Base-by-base conservation (phyloP, 2,113 vertebrate genomes). In the Clarias magur region DNA sequence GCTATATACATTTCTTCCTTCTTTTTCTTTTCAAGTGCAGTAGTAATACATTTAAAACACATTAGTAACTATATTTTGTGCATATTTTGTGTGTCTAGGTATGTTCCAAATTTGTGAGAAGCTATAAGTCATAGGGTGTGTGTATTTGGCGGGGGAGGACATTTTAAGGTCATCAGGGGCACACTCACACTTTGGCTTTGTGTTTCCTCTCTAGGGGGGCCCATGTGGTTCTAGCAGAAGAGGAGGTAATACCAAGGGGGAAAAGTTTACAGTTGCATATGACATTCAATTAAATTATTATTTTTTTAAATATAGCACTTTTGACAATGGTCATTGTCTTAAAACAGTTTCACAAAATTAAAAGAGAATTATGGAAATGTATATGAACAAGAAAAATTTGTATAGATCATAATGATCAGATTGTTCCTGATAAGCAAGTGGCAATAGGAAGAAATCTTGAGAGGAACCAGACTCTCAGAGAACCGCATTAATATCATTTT, bases 151-250 rank as follows among this genome's bases (percentile, higher is more conserved):
- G 21, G 63, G 80, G 85, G 79, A 82, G 78, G 65, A 16, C 34
- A 72, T 82, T 34, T 92, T 10, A 84, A 42, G 83, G 88, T 85
- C 88, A 88, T 79, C 9, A 48, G 57, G 89, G 90, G 87, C 91
- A 87, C 67, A 73, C n/a, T 76, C 84, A 88, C 87, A 88, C 72
- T 90, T 83, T 89, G 88, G 85, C 90, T 92, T 93, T 93, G 91
- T 93, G 89, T 89, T 94, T 93, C 92, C 93, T 92, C 86, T 91
- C 56, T 1, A 19, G 53, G 68, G 82, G 90, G 91, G 92, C 92
- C 92, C 93, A 90, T 62, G 62, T 83, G 42, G 68, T 72, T 59
- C 78, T 85, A 88, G 78, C 79, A 59, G 88, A 90, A 25, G n/a
- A 85, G 30, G 65, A 56, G 57, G 84, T 27, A 85, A 73, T 3